Base-by-base conservation (phyloP, 2,113 vertebrate genomes). In the Rhinolophus ferrumequinum region DNA sequence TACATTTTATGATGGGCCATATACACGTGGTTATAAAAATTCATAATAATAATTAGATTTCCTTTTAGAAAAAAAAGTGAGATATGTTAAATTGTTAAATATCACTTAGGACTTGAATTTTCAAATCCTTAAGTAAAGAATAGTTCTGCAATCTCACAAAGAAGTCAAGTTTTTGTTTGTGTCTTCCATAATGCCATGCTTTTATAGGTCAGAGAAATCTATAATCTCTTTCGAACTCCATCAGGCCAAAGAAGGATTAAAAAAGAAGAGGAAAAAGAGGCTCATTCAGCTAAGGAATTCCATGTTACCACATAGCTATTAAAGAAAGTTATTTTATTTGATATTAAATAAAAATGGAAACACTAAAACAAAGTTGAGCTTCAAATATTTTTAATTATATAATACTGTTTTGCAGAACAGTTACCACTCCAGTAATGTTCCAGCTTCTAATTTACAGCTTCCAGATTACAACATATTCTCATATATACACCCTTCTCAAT, bases 311-410 rank as follows among this genome's bases (percentile, higher is more conserved):
- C 19, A 30, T 8, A 96, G n/a, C 28, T 72, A 81, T 92, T 76
- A 97, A 94, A 98, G 92, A 85, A 96, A 97, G 88, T 97, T 41
- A 80, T 38, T 93, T 86, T 97, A 88, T 91, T 93, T 90, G 96
- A 92, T 90, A 73, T 88, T 80, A 96, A 96, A 75, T 96, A 94
- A 91, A 90, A 81, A 58, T 76, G 15, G 47, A 67, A 94, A 90
- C 86, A 75, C 72, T 89, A 87, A 90, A 95, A 96, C 22, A 94
- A 88, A 93, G 87, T 87, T 79, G 87, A 91, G 24, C 93, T 90
- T 97, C 72, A 98, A 83, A 97, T 90, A 76, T 97, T 96, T 96
- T 70, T 70, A 92, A 96, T 95, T 84, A 91, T 87, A 84, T 95
- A 96, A 96, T 52, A 35, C 11, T 76, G 11, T 95, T 97, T 94